A percentile compares a stretch with the other conserved stretches of the same genome.
phyloP scores from a whole-genome alignment of 2,113 vertebrate genomes.

The Atherinomorus stipes region DNA sequence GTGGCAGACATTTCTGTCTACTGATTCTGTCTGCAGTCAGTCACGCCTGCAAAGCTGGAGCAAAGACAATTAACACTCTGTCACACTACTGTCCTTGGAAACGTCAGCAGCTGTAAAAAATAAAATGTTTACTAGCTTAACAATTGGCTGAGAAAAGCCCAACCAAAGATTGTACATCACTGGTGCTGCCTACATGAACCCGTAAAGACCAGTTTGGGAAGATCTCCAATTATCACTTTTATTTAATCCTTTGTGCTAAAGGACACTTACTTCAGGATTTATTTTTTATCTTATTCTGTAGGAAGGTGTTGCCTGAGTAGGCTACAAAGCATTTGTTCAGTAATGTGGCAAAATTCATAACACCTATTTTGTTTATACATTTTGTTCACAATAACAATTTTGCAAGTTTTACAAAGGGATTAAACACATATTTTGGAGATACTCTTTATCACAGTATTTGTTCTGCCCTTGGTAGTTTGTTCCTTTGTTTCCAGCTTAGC shows the following conservation, averaged over 20 bases:
- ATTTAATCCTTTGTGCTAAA: slow-evolving; percentile 68
- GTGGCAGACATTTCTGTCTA: slow-evolving; percentile 26
- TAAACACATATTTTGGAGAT: slow-evolving; percentile 38
- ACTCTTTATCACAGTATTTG: slow-evolving; percentile 21
- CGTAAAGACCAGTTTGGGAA: slow-evolving; percentile 35
- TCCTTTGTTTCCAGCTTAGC: slow-evolving; percentile 16
- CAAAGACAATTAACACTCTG: slow-evolving; percentile 32
- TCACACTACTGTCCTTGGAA: slow-evolving; percentile 32
- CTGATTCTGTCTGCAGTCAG: slow-evolving; percentile 22
- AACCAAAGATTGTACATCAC: slow-evolving; percentile 31
- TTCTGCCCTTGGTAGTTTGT: slow-evolving; percentile 9
- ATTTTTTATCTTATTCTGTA: slow-evolving; percentile 51
- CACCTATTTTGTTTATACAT: slow-evolving; percentile 45
- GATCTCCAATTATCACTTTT: slow-evolving; percentile 51
- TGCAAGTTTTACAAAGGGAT: slow-evolving; percentile 35
- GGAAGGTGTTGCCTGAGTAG: slow-evolving; percentile 53
- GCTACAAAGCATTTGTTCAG: slow-evolving; percentile 51
- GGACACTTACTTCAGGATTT: slow-evolving; percentile 53
- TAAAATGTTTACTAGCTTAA: slow-evolving; percentile 21
- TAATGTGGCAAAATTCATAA: slow-evolving; percentile 42
- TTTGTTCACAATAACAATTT: slow-evolving; percentile 54
- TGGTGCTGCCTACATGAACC: slow-evolving; percentile 35
- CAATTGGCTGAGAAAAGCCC: slow-evolving; percentile 44
- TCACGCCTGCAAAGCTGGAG: slow-evolving; percentile 24
- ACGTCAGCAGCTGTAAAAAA: slow-evolving; percentile 38